Evolutionary conservation across 1,140 invertebrate genomes (phyloP).

Genomic region (Nasonia longicornis): DNA sequence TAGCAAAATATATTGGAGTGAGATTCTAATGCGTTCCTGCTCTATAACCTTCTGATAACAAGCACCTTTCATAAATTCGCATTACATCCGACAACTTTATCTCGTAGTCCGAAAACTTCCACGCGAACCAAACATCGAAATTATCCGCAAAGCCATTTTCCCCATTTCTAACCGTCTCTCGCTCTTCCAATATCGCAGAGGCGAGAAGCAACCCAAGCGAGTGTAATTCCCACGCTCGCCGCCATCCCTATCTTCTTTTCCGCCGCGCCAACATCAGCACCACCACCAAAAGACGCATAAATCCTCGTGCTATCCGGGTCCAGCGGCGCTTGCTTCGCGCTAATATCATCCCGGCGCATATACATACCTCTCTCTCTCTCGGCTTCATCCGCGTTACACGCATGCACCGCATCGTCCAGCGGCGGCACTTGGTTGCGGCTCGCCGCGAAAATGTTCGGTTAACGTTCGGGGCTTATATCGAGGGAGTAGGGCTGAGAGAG

Average conservation of each 20-base stretch:
- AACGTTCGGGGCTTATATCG: conserved; percentile 55
- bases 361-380: neutral
- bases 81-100: neutral
- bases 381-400: conserved; percentile 18
- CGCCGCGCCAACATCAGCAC: neutral
- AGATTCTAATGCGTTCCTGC: neutral
- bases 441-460: conserved; percentile 65
- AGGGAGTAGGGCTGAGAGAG: conserved; percentile 47
- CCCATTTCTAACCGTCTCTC: neutral
- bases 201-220: neutral
- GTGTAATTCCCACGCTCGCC: neutral
- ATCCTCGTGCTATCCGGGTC: conserved; percentile 13
- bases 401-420: conserved; percentile 10
- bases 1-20: neutral
- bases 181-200: neutral
- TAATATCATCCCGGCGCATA: neutral
- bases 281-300: conserved; percentile 27
- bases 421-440: conserved; percentile 49
- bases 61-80: neutral
- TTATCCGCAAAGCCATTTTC: neutral
- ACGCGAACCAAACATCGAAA: neutral
- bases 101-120: neutral
- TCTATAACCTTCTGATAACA: neutral
- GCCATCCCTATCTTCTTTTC: neutral
- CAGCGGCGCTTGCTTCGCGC: neutral